Conservation (phyloP, 2,113 vertebrate genomes). For the Euleptes europaea region DNA sequence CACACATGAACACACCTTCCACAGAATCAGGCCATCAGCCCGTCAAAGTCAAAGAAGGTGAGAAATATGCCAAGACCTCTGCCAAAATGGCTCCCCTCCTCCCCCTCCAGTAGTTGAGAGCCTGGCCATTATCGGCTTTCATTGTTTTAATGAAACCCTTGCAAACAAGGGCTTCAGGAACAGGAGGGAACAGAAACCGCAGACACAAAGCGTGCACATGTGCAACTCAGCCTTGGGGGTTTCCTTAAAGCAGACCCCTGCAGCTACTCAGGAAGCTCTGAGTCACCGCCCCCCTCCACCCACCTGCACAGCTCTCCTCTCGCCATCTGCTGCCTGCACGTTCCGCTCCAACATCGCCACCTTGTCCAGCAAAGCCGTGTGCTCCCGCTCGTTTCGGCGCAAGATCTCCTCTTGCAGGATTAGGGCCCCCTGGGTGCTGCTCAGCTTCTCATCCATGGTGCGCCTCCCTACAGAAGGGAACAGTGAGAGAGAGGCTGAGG, state of each 20-base stretch:
- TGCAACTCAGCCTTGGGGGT: neutral
- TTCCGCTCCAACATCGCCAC: slow-evolving; percentile 80
- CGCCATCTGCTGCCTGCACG: slow-evolving; percentile 71
- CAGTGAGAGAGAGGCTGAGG: neutral
- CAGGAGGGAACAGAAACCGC: neutral
- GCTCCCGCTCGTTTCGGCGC: slow-evolving; percentile 80
- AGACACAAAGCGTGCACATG: neutral
- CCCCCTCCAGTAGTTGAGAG: too few species aligned
- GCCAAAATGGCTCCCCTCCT: too few species aligned
- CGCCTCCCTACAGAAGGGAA: slow-evolving; percentile 71
- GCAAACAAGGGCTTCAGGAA: neutral
- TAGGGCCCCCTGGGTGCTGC: slow-evolving; percentile 75
- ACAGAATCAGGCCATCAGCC: too few species aligned
- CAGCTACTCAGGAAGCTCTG: rapidly evolving
- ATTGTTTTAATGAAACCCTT: neutral
- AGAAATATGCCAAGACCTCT: too few species aligned
- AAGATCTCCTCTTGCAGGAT: slow-evolving; percentile 83
- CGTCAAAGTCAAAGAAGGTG: too few species aligned
- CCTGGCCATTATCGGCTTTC: too few species aligned
- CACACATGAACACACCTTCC: too few species aligned
- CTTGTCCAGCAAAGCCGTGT: slow-evolving; percentile 74
- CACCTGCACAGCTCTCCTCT: slow-evolving; percentile 83
- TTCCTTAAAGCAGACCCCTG: too few species aligned
- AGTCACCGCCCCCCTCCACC: neutral
- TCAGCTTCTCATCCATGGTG: slow-evolving; percentile 74